Conservation (phyloP, 2,888 invertebrate genomes). For the Proisotoma minuta region DNA sequence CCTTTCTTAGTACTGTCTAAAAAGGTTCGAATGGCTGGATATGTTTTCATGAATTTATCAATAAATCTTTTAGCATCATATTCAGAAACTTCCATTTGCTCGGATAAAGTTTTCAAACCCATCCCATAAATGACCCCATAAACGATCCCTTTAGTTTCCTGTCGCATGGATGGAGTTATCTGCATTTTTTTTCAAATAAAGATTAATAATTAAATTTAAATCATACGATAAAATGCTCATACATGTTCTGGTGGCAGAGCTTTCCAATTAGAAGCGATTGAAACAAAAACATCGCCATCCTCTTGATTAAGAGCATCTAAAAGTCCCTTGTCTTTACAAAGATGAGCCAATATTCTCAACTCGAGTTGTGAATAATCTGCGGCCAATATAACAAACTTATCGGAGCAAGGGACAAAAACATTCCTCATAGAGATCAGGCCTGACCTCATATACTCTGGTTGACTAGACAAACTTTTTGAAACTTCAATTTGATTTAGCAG, state of each 20-base stretch:
- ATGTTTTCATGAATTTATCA: slow-evolving; percentile 54
- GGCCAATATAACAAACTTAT: slow-evolving; percentile 64
- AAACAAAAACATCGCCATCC: slow-evolving; percentile 72
- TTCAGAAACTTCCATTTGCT: slow-evolving; percentile 71
- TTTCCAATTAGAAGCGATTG: slow-evolving; percentile 82
- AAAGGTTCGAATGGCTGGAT: slow-evolving; percentile 60
- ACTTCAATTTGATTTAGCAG: slow-evolving; percentile 25
- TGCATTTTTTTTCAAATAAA: slow-evolving; percentile 4
- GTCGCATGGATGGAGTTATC: slow-evolving; percentile 54
- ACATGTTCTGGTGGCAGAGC: slow-evolving; percentile 62
- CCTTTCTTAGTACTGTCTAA: slow-evolving; percentile 58
- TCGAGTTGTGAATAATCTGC: slow-evolving; percentile 97
- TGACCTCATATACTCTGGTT: neutral
- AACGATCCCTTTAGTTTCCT: slow-evolving; percentile 85
- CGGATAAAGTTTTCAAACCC: slow-evolving; percentile 75
- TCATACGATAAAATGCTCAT: slow-evolving; percentile 8
- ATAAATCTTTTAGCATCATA: slow-evolving; percentile 67
- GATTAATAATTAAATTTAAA: neutral
- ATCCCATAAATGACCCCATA: slow-evolving; percentile 98
- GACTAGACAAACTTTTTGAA: neutral
- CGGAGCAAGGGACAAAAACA: slow-evolving; percentile 60
- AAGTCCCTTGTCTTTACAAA: slow-evolving; percentile 71
- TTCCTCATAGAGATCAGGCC: slow-evolving; percentile 51
- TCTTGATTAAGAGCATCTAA: slow-evolving; percentile 54
- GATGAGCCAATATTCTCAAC: slow-evolving; percentile 84